Percentiles rank a stretch among this genome's conserved stretches.
Conservation (phyloP, 2,888 invertebrate genomes). For the Exocentrus adspersus region DNA sequence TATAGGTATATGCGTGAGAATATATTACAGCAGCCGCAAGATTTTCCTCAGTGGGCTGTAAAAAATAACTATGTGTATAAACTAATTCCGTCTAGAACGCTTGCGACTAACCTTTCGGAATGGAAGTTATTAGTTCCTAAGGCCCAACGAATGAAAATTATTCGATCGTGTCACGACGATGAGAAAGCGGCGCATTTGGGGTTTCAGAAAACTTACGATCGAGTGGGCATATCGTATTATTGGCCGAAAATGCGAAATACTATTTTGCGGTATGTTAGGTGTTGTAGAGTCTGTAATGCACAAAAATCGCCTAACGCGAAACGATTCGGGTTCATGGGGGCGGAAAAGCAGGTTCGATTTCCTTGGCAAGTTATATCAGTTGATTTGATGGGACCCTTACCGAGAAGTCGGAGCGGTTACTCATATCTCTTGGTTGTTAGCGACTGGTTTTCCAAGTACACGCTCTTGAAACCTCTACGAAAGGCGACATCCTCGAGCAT, state of each 20-base stretch:
- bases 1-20: slow-evolving; percentile 23
- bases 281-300: neutral
- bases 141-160: neutral
- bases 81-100: neutral
- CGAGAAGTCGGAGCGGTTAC: neutral
- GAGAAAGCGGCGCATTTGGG: neutral
- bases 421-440: neutral
- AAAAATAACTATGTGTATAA: neutral
- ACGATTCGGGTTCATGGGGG: neutral
- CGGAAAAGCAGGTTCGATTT: neutral
- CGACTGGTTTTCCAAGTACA: neutral
- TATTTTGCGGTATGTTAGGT: neutral
- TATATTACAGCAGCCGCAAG: slow-evolving; percentile 17
- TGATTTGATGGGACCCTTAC: neutral
- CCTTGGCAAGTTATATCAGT: neutral
- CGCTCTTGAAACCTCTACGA: neutral
- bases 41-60: slow-evolving; percentile 19
- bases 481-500: neutral
- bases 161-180: neutral
- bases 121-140: slow-evolving; percentile 6
- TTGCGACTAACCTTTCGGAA: neutral
- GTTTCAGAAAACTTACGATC: neutral
- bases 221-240: neutral
- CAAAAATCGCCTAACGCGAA: neutral
- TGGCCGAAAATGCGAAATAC: slow-evolving; percentile 1